These are phyloP conservation scores for Phalacrocorax brasilianus DNA, from an alignment of 2,113 vertebrate species.

Conservation along the genomic window DNA sequence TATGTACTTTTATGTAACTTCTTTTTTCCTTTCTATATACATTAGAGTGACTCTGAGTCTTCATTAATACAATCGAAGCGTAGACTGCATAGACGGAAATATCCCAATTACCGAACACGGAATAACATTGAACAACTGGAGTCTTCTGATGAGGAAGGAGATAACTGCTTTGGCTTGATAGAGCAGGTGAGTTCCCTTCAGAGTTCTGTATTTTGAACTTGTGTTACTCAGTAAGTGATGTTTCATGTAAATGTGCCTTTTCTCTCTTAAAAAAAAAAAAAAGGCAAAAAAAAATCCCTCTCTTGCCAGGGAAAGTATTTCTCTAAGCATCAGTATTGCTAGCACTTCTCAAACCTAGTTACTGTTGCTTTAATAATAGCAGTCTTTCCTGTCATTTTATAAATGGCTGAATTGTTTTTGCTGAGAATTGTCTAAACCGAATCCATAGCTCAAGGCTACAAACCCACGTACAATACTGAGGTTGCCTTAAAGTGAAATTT, in stretches of 20 bases:
- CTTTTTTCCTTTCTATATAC: background rate
- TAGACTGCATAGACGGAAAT: slow-evolving; percentile 74
- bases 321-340: background rate
- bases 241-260: background rate
- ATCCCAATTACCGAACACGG: slow-evolving; percentile 52
- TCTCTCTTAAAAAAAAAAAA: background rate
- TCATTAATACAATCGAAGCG: slow-evolving; percentile 68
- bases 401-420: background rate
- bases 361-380: background rate
- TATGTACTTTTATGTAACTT: background rate
- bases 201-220: background rate
- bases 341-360: background rate
- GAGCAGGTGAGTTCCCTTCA: slow-evolving; percentile 54
- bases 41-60: slow-evolving; percentile 83
- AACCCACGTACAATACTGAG: background rate
- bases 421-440: background rate
- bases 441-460: background rate
- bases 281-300: background rate
- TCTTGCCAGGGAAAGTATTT: background rate
- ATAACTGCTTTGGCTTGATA: slow-evolving; percentile 79
- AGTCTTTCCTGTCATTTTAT: background rate
- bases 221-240: background rate
- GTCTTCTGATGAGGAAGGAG: slow-evolving; percentile 87
- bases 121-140: slow-evolving; percentile 75
- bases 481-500: background rate